Conservation (phyloP, 2,888 invertebrate species). For the Fragum fragum region DNA sequence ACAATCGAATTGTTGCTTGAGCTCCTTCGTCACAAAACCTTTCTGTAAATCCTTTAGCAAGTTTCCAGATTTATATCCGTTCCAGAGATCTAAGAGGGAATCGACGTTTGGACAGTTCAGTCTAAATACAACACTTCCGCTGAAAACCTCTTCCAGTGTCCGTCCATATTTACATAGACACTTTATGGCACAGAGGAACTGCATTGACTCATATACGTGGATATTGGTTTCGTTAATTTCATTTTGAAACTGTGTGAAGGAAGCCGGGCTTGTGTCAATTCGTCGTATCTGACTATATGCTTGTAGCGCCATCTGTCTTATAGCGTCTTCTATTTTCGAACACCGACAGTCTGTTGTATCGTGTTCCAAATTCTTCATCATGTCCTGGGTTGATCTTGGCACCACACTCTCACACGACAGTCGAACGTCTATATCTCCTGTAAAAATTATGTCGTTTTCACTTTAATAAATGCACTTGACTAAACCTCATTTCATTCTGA, state of each 20-base stretch:
- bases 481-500: too few species aligned
- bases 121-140: constrained; percentile 71
- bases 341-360: constrained; percentile 66
- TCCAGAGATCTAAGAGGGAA: constrained; percentile 70
- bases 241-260: constrained; percentile 62
- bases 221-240: constrained; percentile 66
- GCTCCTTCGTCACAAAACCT: constrained; percentile 56
- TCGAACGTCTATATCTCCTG: constrained; percentile 71
- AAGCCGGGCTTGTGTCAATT: constrained; percentile 51
- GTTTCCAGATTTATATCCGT: constrained; percentile 51
- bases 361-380: constrained; percentile 55
- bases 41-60: constrained; percentile 51
- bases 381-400: constrained; percentile 58
- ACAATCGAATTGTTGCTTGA: constrained; percentile 49
- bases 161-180: constrained; percentile 73
- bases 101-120: constrained; percentile 67
- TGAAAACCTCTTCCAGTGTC: constrained; percentile 68
- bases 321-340: constrained; percentile 69
- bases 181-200: constrained; percentile 67
- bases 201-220: constrained; percentile 67
- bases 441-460: too few species aligned
- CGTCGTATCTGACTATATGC: constrained; percentile 70
- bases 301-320: constrained; percentile 70
- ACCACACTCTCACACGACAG: constrained; percentile 64
- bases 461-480: too few species aligned